phyloP scores from a whole-genome alignment of 2,888 invertebrate genomes.

The Diaprepes abbreviatus region DNA sequence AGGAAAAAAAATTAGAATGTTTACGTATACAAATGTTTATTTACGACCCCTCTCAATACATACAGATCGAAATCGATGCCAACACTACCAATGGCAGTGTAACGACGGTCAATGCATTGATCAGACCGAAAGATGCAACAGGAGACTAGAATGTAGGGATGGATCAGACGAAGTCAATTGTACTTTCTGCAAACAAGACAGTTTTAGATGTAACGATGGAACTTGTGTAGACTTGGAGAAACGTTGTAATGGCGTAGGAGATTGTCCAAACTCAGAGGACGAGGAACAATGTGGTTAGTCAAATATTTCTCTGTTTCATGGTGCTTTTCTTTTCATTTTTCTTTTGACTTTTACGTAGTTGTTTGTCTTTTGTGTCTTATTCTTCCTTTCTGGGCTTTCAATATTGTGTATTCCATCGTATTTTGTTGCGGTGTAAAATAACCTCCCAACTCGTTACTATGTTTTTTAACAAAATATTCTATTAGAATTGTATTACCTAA shows the following conservation, averaged over 20 bases:
- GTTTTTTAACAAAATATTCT: no score
- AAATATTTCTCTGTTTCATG: constrained; percentile 29
- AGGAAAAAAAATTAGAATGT: no score
- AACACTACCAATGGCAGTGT: constrained; percentile 71
- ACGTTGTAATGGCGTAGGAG: constrained; percentile 69
- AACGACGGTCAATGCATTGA: constrained; percentile 70
- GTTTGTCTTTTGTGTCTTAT: constrained; percentile 12
- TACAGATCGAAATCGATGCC: constrained; percentile 28
- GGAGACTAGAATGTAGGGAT: constrained; percentile 82
- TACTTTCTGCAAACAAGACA: constrained; percentile 70
- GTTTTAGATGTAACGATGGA: constrained; percentile 73
- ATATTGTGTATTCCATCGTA: background rate
- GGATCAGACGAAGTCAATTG: constrained; percentile 85
- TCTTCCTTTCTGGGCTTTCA: constrained; percentile 27
- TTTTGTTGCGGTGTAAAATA: background rate
- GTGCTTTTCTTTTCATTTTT: constrained; percentile 22
- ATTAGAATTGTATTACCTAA: no score
- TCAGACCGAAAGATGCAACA: constrained; percentile 69
- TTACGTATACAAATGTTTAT: no score
- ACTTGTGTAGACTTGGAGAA: constrained; percentile 69
- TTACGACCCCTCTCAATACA: background rate
- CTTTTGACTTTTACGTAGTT: constrained; percentile 22
- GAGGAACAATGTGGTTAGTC: constrained; percentile 71
- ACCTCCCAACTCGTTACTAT: no score
- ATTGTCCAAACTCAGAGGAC: constrained; percentile 73